These are phyloP conservation scores for Leucophenga maculata DNA, from an alignment of 2,888 invertebrate species.

Conservation along the genomic window DNA sequence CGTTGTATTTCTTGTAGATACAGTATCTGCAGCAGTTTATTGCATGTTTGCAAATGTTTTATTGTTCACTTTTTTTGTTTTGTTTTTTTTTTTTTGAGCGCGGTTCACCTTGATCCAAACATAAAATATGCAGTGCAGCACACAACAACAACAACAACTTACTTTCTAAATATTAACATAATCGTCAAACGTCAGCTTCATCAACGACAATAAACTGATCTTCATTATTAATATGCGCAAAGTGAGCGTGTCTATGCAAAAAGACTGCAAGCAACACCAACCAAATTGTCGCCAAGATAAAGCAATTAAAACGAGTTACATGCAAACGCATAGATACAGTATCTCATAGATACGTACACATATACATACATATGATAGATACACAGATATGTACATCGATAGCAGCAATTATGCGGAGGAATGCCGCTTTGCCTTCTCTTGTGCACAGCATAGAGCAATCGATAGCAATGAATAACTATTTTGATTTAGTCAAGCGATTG, in stretches of 20 bases:
- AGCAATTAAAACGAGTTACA: constrained; percentile 60
- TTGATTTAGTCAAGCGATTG: constrained; percentile 24
- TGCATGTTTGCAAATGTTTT: too few relatives aligned
- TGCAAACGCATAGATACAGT: neutral
- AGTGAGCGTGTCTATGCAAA: constrained; percentile 54
- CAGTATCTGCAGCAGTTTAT: too few relatives aligned
- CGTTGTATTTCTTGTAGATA: too few relatives aligned
- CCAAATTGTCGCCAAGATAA: constrained; percentile 49
- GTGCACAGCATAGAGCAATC: neutral
- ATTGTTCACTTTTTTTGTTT: too few relatives aligned
- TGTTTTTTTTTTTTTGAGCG: too few relatives aligned
- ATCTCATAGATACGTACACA: constrained; percentile 44
- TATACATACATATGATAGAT: constrained; percentile 29
- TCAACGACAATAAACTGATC: too few relatives aligned
- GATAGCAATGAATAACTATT: neutral
- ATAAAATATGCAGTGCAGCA: too few relatives aligned
- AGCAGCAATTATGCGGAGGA: constrained; percentile 57
- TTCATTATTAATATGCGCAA: constrained; percentile 1
- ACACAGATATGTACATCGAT: constrained; percentile 54
- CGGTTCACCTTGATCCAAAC: too few relatives aligned
- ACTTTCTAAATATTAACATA: too few relatives aligned
- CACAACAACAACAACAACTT: too few relatives aligned
- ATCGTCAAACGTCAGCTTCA: too few relatives aligned
- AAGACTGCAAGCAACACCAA: constrained; percentile 27
- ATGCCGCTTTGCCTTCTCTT: constrained; percentile 48